Evolutionary conservation across 2,113 vertebrate species (phyloP).

Genomic region (Petrocephalus microphthalmus): DNA sequence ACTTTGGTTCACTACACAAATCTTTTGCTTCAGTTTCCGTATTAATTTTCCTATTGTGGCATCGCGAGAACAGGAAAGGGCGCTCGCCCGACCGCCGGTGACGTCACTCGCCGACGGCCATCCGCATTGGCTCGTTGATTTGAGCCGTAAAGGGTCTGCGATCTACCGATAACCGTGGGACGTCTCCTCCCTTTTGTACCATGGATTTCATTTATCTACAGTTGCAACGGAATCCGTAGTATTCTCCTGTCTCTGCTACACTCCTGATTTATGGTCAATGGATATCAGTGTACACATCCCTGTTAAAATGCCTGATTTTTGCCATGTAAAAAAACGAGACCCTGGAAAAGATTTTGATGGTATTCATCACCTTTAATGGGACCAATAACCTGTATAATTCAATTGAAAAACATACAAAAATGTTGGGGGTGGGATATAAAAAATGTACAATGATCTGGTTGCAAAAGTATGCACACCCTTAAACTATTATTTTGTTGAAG

Average conservation of each 20-base stretch:
- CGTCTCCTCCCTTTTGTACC: neutral
- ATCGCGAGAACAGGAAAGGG: conserved; percentile 8
- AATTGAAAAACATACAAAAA: too few species aligned
- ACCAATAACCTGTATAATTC: too few species aligned
- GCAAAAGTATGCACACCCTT: too few species aligned
- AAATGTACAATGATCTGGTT: too few species aligned
- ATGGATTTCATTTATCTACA: neutral
- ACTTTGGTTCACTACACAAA: neutral
- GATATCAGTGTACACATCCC: too few species aligned
- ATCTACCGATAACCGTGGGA: neutral
- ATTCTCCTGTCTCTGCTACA: neutral
- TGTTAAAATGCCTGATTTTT: too few species aligned
- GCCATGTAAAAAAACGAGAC: too few species aligned
- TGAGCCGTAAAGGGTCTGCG: neutral
- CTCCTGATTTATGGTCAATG: neutral
- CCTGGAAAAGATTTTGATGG: too few species aligned
- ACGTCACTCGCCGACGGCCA: neutral
- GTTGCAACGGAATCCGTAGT: neutral
- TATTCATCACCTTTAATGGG: too few species aligned
- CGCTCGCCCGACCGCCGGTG: neutral
- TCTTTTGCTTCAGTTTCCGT: neutral
- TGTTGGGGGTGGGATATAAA: too few species aligned
- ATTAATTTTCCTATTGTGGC: conserved; percentile 15
- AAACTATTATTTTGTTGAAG: too few species aligned
- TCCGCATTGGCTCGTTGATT: neutral